Evolutionary conservation across 2,113 vertebrate genomes (phyloP), one percentile per base, ranked within the genome.

Genomic region (Synodontis membranacea): DNA sequence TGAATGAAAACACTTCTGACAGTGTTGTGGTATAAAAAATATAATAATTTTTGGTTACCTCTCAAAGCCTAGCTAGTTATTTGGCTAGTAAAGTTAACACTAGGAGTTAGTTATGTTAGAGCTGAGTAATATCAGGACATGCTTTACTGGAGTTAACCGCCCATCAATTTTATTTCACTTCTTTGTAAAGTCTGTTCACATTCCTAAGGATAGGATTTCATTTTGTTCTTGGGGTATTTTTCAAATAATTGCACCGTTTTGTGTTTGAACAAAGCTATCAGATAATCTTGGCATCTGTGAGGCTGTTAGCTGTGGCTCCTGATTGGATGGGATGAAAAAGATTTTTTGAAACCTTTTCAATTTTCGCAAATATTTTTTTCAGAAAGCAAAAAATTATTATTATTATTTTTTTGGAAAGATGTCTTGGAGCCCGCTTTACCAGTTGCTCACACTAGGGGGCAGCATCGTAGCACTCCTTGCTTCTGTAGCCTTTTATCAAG

Each of bases 361-460:
- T n/a, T n/a, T n/a, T n/a, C n/a, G n/a, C n/a, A 52, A 52, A 52
- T 17, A 23, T 25, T 58, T 58, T 58, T 58, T 58, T 54, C n/a
- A n/a, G n/a, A n/a, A n/a, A n/a, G n/a, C n/a, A n/a, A n/a, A n/a
- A n/a, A n/a, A n/a, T 54, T 54, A 17, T 52, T 52, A 3, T 52
- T 52, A 2, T 52, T 52, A 60, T 60, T 5, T 37, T 68, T 72
- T 37, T 8, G 0, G 8, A 25, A 44, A 42, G 3, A 23, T 23
- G 11, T 42, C 2, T 12, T 44, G 10, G 25, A 75, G 5, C 5
- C 23, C 42, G 48, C 12, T 46, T 48, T 34, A 44, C 56, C 31
- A 85, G 25, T 64, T 37, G 21, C 75, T 50, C 34, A 80, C 75
- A 85, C 60, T 42, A 85, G 84, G 60, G 75, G 84, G 58, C 44